Evolutionary conservation across 1,140 invertebrate genomes (phyloP), one percentile per base, ranked within the genome.

Genomic region (Laodelphax striatellus): DNA sequence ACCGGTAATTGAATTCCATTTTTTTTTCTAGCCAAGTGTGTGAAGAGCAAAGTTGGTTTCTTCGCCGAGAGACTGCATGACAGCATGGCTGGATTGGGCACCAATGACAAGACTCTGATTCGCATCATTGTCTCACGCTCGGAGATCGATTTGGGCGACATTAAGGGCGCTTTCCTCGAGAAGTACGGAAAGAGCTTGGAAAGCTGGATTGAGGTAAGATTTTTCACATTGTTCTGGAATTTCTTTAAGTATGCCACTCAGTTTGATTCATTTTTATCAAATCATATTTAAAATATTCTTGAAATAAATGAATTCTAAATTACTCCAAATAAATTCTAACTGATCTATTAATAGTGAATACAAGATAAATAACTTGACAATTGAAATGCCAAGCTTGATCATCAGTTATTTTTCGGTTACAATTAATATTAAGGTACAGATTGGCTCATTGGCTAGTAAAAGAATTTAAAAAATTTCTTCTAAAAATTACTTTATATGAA

Each of bases 41-140:
- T 90, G 8, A 89, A 89, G 71, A 94, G 91, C 70, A 88, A 92
- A 73, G 88, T 94, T 54, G 87, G 86, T 43, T 97, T 92, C 76
- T 97, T 97, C 77, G 94, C 94, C 55, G 88, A 95, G 70, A 83
- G 88, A 65, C 76, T 97, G 10, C 83, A 96, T 69, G 83, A 91
- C 46, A 84, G 88, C 50, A 94, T 98, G 91, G 86, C 88, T 64
- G 90, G 90, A 46, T 64, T 90, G 66, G 92, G 92, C 42, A 96
- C 92, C 28, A 90, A 90, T 66, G 92, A 96, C 72, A 86, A 88
- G 65, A 89, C 88, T 55, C 75, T 97, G 41, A 94, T 95, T 65
- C 84, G 92, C 67, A 88, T 96, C 61, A 75, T 95, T 59, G 90
- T 94, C 11, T 89, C 90, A 63, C 84, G 93, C 68, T 92, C 87